Base-by-base conservation (phyloP, 2,113 vertebrate species). In the Paedocypris sp. region DNA sequence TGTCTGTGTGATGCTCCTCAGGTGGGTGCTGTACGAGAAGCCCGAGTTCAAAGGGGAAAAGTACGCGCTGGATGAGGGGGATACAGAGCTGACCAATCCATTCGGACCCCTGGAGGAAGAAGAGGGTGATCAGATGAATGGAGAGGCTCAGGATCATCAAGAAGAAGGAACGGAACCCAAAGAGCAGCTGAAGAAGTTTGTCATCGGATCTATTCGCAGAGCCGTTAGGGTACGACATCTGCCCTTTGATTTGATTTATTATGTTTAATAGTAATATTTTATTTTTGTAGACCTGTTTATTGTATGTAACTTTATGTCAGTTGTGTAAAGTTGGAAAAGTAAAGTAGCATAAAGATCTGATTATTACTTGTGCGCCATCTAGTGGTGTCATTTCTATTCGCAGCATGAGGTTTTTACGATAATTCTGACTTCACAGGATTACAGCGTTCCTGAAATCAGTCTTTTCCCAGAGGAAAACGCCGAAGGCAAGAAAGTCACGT, bases 21-120 rank as follows among this genome's bases (percentile, higher is more conserved):
- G 94, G 38, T 98, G 94, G 94, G 76, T 94, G 59, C 76, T 94
- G n/a, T 97, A 95, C 0, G 91, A 97, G 77, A 86, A 91, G 64
- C 90, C 92, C 0, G 74, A 83, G 64, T 98, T 90, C 18, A 90
- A 77, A 8, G 94, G 94, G 35, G 87, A 75, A 75, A 97, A 92
- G 74, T 71, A 91, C 1, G 87, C 90, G 32, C 73, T 98, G 63
- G 86, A 89, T 0, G 93, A 97, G 73, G 94, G 89, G 0, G 90
- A 95, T 18, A 69, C 83, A 2, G 91, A 96, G 71, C 80, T 97
- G 53, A 69, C 79, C 4, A 75, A 61, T 68, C 86, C 86, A 0
- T 86, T 86, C 41, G 15, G 12, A n/a, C 77, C 72, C 29, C 29
- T 66, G 0, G 78, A 69, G 0, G 85, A 86, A 3, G 56, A 63